Evolutionary conservation across 2,113 vertebrate species (phyloP), one percentile per base, ranked within the genome.

Genomic region (Ailurus styani): DNA sequence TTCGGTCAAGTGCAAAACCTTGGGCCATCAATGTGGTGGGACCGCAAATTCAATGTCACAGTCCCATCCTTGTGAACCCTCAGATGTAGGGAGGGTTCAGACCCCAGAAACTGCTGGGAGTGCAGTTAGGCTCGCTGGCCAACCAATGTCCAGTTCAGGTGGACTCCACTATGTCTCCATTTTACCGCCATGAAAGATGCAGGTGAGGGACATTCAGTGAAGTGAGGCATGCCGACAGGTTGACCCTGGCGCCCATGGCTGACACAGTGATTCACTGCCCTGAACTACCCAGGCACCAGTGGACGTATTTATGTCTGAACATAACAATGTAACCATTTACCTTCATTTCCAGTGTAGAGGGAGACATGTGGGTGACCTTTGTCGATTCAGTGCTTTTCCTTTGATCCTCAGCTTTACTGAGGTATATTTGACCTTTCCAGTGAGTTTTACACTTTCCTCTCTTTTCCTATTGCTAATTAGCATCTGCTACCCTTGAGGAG

Each of bases 71-170:
- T 45, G 17, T 8, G 27, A 37, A 78, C 3, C 0, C 6, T 14
- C 13, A 15, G 8, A 5, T 1, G 1, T 20, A 29, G 18, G 52
- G 25, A 27, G 37, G 55, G 14, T 5, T 10, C 37, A 18, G 52
- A 50, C 7, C 27, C 13, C 45, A 5, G 8, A 29, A 37, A 62
- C 34, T 17, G 25, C 3, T 21, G 14, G 27, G 13, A 8, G 5
- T 29, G 25, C 1, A 1, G 15, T 7, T 21, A 13, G 21, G 31
- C 12, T 11, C 34, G 17, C 3, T 8, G 0, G 1, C 60, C 11
- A 4, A 4, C 9, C 10, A 21, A 15, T 47, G 31, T 70, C 17
- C 21, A n/a, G 18, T 7, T 12, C 17, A 52, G 27, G 25, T 50
- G 52, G 42, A 27, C 2, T 1, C 21, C 34, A 29, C n/a, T 5